Evolutionary conservation across 2,797 vertebrate species (phyloP).

Genomic region (Parambassis ranga): DNA sequence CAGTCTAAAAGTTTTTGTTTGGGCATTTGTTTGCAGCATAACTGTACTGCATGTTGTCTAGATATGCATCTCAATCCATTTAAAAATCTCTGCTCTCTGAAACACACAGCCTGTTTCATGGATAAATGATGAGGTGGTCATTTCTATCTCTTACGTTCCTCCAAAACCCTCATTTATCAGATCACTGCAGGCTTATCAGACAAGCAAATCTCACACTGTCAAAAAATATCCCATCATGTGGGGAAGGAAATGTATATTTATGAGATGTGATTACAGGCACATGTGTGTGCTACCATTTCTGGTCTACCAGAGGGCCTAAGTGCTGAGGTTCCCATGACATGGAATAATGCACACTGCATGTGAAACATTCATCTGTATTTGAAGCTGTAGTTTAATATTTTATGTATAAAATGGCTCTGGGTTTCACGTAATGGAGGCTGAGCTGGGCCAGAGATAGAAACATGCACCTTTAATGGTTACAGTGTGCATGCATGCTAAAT

Average conservation of each 20-base stretch:
- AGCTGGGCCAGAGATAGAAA: conserved; percentile 28
- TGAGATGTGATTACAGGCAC: background rate
- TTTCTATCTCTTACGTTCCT: background rate
- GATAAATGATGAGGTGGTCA: conserved; percentile 46
- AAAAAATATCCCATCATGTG: background rate
- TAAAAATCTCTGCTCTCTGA: conserved; percentile 46
- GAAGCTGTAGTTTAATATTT: conserved; percentile 71
- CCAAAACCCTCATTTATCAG: conserved; percentile 1
- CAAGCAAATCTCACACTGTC: conserved; percentile 9
- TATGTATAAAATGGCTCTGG: conserved; percentile 54
- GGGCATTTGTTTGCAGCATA: conserved; percentile 14
- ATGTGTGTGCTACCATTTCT: background rate
- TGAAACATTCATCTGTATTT: conserved; percentile 51
- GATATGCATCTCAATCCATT: conserved; percentile 24
- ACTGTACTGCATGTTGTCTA: conserved; percentile 5
- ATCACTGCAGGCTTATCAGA: conserved; percentile 1
- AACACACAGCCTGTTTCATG: conserved; percentile 43
- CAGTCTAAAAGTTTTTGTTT: background rate
- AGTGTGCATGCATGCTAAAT: conserved; percentile 22
- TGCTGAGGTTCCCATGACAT: conserved; percentile 13
- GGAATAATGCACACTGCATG: background rate
- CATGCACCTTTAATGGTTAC: conserved; percentile 45
- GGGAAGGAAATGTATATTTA: background rate
- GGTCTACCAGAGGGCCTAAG: background rate
- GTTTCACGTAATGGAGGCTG: conserved; percentile 3